Base-by-base conservation (phyloP, 2,888 invertebrate species). In the Drymonia ruficornis region DNA sequence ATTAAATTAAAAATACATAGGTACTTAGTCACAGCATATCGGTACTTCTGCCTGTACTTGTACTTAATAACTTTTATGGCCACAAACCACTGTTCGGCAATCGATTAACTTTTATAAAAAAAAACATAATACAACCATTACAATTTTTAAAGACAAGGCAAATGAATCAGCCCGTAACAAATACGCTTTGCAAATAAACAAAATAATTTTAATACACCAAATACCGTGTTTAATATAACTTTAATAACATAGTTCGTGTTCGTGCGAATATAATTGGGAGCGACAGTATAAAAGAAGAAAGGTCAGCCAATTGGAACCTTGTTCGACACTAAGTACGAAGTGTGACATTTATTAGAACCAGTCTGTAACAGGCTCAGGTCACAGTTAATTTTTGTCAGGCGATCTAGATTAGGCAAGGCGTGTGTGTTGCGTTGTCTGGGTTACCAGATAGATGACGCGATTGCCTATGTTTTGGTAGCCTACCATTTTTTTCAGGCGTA, bases 371-470 rank as follows among this genome's bases (percentile, higher is more conserved):
- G 63, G 69, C 53, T 49, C 72, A 67, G 67, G 70, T 74, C 68
- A 66, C 52, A 53, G 58, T 55, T 53, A 65, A 70, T 66, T 73
- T 77, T 78, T 69, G 65, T 72, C 68, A 70, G 49, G 48, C 58
- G 66, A 61, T 76, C 78, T 76, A 78, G 69, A 76, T 82, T 79
- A 67, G 61, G 73, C 71, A 76, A 78, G 43, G 12, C 5, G n/a
- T 9, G 1, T 43, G 13, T 43, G 23, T 42, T 42, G 42, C 18
- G 43, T 43, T 19, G 43, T 13, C 12, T 40, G 11, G 8, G 16
- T 40, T 9, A 12, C 40, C 40, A 40, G 40, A 1, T 16, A 0
- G 16, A 40, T 16, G 1, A 40, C 2, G 12, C n/a, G 1, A 16
- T 16, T 16, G 34, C 7, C 11, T 7, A 31, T 31, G 7, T 31